phyloP scores from a whole-genome alignment of 2,797 vertebrate species.

The Pipistrellus nathusii region DNA sequence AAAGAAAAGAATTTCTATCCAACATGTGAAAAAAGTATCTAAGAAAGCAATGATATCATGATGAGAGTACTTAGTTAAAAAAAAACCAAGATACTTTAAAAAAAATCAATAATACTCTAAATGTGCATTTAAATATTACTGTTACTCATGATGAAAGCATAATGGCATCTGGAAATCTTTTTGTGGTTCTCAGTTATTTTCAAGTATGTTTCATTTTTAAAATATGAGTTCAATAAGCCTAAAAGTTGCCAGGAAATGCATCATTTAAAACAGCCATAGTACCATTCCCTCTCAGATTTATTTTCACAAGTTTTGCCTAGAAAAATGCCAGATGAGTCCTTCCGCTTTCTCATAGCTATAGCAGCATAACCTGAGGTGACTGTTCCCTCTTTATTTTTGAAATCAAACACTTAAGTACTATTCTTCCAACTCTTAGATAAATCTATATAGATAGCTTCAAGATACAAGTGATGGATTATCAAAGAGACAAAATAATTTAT shows the following conservation, averaged over 20 bases:
- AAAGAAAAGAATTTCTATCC: conserved; percentile 37
- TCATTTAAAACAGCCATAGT: background rate
- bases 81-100: conserved; percentile 41
- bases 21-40: conserved; percentile 12
- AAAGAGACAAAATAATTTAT: background rate
- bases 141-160: conserved; percentile 52
- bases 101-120: conserved; percentile 59
- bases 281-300: conserved; percentile 37
- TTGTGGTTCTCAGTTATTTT: conserved; percentile 61
- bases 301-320: background rate
- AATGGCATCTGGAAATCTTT: conserved; percentile 43
- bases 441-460: background rate
- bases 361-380: background rate
- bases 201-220: conserved; percentile 57
- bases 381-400: background rate
- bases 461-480: background rate
- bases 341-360: conserved; percentile 26
- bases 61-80: conserved; percentile 34
- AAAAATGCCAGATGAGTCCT: conserved; percentile 11
- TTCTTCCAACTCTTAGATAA: conserved; percentile 39
- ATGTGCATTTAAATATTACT: conserved; percentile 57
- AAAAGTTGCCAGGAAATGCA: conserved; percentile 39
- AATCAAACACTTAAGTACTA: conserved; percentile 54
- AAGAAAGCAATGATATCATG: background rate
- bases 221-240: conserved; percentile 51